Conservation (phyloP, 2,888 invertebrate genomes). For the Nasonia oneida region DNA sequence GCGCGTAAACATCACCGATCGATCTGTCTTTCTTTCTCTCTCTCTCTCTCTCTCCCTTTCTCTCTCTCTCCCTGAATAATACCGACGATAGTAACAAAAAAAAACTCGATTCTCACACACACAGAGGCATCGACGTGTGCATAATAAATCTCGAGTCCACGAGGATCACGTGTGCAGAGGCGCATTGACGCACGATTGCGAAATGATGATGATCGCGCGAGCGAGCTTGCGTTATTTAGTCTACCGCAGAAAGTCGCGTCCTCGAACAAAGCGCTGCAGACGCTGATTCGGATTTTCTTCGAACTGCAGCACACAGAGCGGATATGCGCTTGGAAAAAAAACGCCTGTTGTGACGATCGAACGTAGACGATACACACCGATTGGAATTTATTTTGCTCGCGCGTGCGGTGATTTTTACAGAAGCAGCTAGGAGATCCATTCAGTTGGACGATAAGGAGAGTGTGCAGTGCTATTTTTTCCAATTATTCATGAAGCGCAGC, state of each 20-base stretch:
- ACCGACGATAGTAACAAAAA: neutral
- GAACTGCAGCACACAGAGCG: neutral
- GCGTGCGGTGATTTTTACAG: neutral
- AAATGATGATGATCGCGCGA: constrained; percentile 16
- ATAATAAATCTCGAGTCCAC: neutral
- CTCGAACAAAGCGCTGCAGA: constrained; percentile 7
- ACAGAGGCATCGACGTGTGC: neutral
- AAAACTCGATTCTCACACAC: neutral
- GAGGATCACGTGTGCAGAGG: neutral
- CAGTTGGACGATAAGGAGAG: neutral
- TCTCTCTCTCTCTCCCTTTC: too few relatives aligned
- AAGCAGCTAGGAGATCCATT: neutral
- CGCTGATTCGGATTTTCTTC: neutral
- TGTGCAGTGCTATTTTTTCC: neutral
- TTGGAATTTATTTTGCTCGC: too few relatives aligned
- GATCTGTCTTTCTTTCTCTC: neutral
- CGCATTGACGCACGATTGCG: constrained; percentile 38
- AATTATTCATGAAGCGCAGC: neutral
- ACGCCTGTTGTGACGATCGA: neutral
- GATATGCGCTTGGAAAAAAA: neutral
- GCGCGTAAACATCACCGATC: neutral
- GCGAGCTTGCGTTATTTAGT: constrained; percentile 39
- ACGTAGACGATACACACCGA: neutral
- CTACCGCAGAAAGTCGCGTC: neutral
- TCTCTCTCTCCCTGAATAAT: neutral